Conservation (phyloP, 92 coral and sea anemone species). For the Palythoa heliodiscus region DNA sequence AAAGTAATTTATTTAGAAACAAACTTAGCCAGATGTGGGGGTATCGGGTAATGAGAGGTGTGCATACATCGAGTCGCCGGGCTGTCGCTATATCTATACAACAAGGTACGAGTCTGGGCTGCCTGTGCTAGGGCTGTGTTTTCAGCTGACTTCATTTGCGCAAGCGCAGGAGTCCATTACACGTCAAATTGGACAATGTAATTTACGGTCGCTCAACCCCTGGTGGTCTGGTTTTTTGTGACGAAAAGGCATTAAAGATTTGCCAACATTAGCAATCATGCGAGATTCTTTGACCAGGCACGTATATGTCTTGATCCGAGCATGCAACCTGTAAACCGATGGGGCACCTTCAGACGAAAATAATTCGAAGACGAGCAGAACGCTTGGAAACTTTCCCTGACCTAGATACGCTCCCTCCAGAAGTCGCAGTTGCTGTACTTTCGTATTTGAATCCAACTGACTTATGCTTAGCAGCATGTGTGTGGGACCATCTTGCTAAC, state of each 20-base stretch:
- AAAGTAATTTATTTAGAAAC: too few species aligned
- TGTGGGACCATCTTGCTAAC: constrained; percentile 94
- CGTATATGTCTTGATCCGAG: constrained; percentile 20
- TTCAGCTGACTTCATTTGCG: constrained; percentile 40
- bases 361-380: constrained; percentile 59
- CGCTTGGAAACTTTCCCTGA: constrained; percentile 84
- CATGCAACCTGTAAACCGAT: constrained; percentile 68
- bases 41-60: too few species aligned
- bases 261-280: constrained; percentile 12
- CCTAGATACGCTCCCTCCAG: constrained; percentile 91
- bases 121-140: too few species aligned
- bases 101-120: too few species aligned
- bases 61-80: too few species aligned
- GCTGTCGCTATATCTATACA: too few species aligned
- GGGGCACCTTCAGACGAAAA: constrained; percentile 85
- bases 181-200: constrained; percentile 42
- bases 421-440: constrained; percentile 87
- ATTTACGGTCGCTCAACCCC: constrained; percentile 12
- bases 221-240: constrained; percentile 1
- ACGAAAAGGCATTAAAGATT: background rate
- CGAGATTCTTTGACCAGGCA: background rate
- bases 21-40: too few species aligned
- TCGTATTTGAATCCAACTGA: constrained; percentile 97
- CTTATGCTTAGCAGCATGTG: constrained; percentile 97
- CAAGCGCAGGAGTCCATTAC: constrained; percentile 30